Percentiles rank a stretch among this genome's conserved stretches.
Evolutionary conservation across 2,888 invertebrate species (phyloP).

Genomic region (Poecilus cupreus): DNA sequence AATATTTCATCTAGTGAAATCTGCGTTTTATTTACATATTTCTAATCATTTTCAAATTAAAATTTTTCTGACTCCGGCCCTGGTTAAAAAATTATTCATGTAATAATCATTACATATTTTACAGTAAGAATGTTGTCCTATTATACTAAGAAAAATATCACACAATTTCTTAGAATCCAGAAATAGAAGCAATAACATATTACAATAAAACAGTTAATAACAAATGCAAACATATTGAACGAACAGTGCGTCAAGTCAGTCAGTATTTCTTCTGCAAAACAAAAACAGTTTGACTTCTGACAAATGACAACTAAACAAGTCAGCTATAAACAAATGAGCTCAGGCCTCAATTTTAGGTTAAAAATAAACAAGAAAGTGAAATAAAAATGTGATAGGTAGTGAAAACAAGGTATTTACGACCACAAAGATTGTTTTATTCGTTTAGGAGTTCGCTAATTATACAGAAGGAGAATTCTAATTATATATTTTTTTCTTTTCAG

Average conservation of each 20-base stretch:
- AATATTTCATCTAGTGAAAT: too few relatives aligned
- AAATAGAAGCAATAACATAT: background rate
- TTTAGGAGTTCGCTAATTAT: background rate
- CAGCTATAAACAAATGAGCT: too few relatives aligned
- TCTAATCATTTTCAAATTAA: background rate
- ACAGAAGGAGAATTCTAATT: slow-evolving; percentile 1
- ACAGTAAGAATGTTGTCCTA: background rate
- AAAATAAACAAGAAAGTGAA: too few relatives aligned
- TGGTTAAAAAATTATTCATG: background rate
- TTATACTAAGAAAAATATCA: background rate
- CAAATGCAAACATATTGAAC: background rate
- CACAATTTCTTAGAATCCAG: background rate
- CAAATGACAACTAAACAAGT: background rate
- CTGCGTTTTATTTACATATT: too few relatives aligned
- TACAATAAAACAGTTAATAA: background rate
- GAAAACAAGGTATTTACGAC: background rate
- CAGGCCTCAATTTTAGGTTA: too few relatives aligned
- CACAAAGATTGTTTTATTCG: background rate
- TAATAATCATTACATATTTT: background rate
- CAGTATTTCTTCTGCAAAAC: background rate
- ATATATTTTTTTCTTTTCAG: background rate
- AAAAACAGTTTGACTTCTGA: background rate
- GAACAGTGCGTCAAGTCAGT: background rate
- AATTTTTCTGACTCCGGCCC: background rate
- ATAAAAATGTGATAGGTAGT: too few relatives aligned